Evolutionary conservation across 2,888 invertebrate species (phyloP), one percentile per base, ranked within the genome.

Genomic region (Drosophila paramelanica): DNA sequence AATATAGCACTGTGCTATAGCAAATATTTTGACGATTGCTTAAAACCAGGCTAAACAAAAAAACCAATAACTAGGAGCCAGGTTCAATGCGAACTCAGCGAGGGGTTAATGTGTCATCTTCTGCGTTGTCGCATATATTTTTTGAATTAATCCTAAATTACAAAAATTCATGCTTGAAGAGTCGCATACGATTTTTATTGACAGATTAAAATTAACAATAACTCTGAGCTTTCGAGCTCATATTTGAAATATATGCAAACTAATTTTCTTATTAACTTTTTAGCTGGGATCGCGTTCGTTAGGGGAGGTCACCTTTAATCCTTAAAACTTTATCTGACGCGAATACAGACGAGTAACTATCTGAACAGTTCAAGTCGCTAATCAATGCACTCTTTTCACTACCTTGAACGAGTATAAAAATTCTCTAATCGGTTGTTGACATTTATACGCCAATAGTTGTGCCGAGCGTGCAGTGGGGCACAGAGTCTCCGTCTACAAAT

Each of bases 11-110:
- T 41, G 45, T 47, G 33, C 53, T 46, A 25, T 25, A 51, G 31
- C 39, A 72, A 56, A 46, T 56, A 42, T 36, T 36, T 36, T 59
- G 55, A 60, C 52, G 64, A 58, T 57, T 58, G 41, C 41, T 46
- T 17, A 38, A 39, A 59, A 47, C 14, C 55, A 36, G 55, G 33
- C 79, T 33, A 45, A 17, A 17, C 17, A 17, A 17, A 17, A 67
- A 67, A 53, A 67, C 52, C 58, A 59, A 78, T 73, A 50, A 66
- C 49, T 39, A 14, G 42, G 53, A n/a, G 31, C 25, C 50, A 11
- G 31, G 5, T 36, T 5, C 13, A 5, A 4, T 36, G 11, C 33
- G 4, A 1, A 11, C 3, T 36, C 10, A 31, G 31, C 10, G 10
- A 3, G 3, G 31, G 10, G 31, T 2, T 31, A 10, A 3, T 10